Evolutionary conservation across 1,140 invertebrate species (phyloP).

Genomic region (Ectropis grisescens): DNA sequence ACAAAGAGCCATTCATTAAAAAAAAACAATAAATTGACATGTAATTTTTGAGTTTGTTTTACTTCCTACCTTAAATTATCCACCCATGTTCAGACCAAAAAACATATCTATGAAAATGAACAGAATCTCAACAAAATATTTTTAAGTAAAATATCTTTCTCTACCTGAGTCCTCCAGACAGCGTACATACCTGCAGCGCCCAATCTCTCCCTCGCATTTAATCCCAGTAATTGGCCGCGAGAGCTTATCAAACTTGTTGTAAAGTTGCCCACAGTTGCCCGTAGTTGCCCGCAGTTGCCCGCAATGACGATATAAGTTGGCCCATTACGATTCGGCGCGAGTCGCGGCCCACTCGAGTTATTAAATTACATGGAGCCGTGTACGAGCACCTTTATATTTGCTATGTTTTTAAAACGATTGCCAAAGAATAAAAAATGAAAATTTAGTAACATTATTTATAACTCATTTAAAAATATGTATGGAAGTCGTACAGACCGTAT

Average conservation of each 20-base stretch:
- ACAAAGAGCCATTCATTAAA: too few relatives aligned
- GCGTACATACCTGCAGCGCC: neutral
- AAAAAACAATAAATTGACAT: too few relatives aligned
- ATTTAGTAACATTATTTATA: too few relatives aligned
- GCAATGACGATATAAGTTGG: slow-evolving; percentile 38
- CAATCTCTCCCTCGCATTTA: slow-evolving; percentile 14
- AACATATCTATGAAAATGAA: too few relatives aligned
- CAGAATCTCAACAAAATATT: neutral
- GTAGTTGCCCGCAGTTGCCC: too few relatives aligned
- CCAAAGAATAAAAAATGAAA: neutral
- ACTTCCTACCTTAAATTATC: too few relatives aligned
- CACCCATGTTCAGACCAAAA: too few relatives aligned
- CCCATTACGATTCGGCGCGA: slow-evolving; percentile 43
- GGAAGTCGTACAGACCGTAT: too few relatives aligned
- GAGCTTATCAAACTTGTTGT: slow-evolving; percentile 44
- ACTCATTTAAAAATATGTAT: too few relatives aligned
- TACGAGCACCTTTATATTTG: slow-evolving; percentile 30
- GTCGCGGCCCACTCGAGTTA: slow-evolving; percentile 46
- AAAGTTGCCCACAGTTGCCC: too few relatives aligned
- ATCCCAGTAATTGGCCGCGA: slow-evolving; percentile 32
- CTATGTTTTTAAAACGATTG: slow-evolving; percentile 34
- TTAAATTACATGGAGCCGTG: slow-evolving; percentile 54
- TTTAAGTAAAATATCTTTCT: neutral
- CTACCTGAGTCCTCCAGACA: neutral
- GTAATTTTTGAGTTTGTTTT: neutral